Base-by-base conservation (phyloP, 2,113 vertebrate genomes). In the Zonotrichia leucophrys region DNA sequence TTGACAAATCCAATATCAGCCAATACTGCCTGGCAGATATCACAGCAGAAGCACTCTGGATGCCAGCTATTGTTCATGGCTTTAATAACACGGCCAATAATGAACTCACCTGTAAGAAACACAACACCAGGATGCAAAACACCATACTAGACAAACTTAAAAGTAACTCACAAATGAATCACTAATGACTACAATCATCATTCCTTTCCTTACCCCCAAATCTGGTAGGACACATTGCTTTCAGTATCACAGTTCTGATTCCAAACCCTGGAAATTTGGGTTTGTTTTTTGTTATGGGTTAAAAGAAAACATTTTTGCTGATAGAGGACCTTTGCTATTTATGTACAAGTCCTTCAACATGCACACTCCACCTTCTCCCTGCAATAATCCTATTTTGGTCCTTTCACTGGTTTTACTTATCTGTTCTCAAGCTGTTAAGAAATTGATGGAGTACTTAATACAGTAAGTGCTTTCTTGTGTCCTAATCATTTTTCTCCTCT, bases 11-110 rank as follows among this genome's bases (percentile, higher is more conserved):
- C 99, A 63, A 99, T 99, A 88, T 99, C 99, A 6, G 99, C 99
- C 44, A 99, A 95, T 49, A 99, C 98, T 35, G 98, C 89, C 82
- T 99, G 97, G 97, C 99, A 99, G 94, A 99, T 98, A 88, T 99
- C 99, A 89, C 99, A 99, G 98, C 99, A 98, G 98, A 99, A 99
- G 81, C 99, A 99, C 85, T 99, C 98, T 2, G 99, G 99, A 92
- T 99, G 99, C 99, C 99, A 99, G 93, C 99, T 99, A 80, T 99
- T 99, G 97, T 99, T 99, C 99, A 99, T 99, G 63, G 99, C 99
- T 98, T 99, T 99, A 98, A 99, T 99, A 91, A 99, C 99, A 46
- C 99, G 98, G 62, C 99, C 99, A 55, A 99, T 99, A 95, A 99
- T 99, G 97, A 99, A 99, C 92, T 99, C 99, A 47, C 99, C 99